Base-by-base conservation (phyloP, 2,113 vertebrate species). In the Gymnorhina tibicen region DNA sequence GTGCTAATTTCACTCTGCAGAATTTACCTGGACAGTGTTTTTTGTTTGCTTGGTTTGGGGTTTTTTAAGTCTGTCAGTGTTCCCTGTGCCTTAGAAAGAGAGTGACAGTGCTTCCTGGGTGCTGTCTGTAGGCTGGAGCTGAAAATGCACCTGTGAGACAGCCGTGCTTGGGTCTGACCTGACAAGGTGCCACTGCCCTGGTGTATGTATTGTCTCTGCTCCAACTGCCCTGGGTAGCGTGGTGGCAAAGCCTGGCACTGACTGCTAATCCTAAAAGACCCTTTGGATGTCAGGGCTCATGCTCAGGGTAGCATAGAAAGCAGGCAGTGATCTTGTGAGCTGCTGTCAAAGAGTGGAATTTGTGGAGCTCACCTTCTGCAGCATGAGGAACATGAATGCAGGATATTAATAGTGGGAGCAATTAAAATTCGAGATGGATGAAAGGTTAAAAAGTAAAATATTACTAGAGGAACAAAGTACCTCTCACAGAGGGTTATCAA, bases 21-120 rank as follows among this genome's bases (percentile, higher is more conserved):
- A 93, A 95, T 96, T 84, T 94, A 97, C 95, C 92, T 97, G 95
- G 93, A 82, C 1, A n/a, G 0, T 81, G 92, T 41, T 77, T 96
- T 94, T 91, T 87, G 28, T n/a, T 83, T 85, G 52, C 0, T 86
- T 59, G n/a, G 9, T 44, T 73, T 62, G 62, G 66, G 10, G 6
- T 27, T 87, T 95, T 96, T 93, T 32, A 62, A 95, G 89, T 55
- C 90, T 95, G 88, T 97, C 95, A 81, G 50, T 20, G 24, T 93
- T 97, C 26, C 10, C 70, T 86, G 69, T 95, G 93, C 95, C 85
- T 96, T 91, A 83, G 93, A 89, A 95, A 87, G 85, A 95, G 92
- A 69, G 53, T 26, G 37, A 28, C 86, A 87, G 74, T 35, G 39
- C 58, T 91, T 21, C 10, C 72, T 91, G 86, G 64, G 56, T 90